A percentile compares a stretch with the other conserved stretches of the same genome.
Conservation (phyloP, 2,888 invertebrate species). For the Rhingia rostrata region DNA sequence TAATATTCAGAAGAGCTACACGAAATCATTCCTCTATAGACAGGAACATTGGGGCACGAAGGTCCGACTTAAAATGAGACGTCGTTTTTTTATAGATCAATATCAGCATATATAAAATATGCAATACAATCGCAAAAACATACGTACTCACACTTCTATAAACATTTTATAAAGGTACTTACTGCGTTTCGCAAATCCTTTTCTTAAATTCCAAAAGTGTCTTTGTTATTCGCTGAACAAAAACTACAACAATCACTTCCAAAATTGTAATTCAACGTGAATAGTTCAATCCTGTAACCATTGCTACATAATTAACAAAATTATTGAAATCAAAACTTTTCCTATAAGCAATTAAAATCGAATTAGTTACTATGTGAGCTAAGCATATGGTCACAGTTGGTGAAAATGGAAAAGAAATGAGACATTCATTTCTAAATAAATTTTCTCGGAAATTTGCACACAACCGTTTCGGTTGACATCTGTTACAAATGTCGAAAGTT, state of each 20-base stretch:
- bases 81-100: too few relatives aligned
- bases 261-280: slow-evolving; percentile 18
- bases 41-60: too few relatives aligned
- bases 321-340: slow-evolving; percentile 59
- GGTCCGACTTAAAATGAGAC: too few relatives aligned
- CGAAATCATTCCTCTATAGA: too few relatives aligned
- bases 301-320: slow-evolving; percentile 26
- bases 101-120: too few relatives aligned
- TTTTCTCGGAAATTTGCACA: slow-evolving; percentile 37
- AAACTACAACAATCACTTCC: not conserved
- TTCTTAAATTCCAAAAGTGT: not conserved
- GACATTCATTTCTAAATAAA: slow-evolving; percentile 44
- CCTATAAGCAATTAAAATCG: slow-evolving; percentile 53
- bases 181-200: not conserved
- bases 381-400: slow-evolving; percentile 27
- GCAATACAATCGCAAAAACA: not conserved
- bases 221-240: not conserved
- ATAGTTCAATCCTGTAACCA: slow-evolving; percentile 39
- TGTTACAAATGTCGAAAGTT: slow-evolving; percentile 68
- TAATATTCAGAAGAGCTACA: too few relatives aligned
- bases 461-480: slow-evolving; percentile 44
- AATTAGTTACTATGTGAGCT: slow-evolving; percentile 46
- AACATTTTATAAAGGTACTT: too few relatives aligned
- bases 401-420: slow-evolving; percentile 5
- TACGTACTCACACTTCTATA: not conserved